Evolutionary conservation across 2,113 vertebrate genomes (phyloP).

Genomic region (Hiodon tergisus): DNA sequence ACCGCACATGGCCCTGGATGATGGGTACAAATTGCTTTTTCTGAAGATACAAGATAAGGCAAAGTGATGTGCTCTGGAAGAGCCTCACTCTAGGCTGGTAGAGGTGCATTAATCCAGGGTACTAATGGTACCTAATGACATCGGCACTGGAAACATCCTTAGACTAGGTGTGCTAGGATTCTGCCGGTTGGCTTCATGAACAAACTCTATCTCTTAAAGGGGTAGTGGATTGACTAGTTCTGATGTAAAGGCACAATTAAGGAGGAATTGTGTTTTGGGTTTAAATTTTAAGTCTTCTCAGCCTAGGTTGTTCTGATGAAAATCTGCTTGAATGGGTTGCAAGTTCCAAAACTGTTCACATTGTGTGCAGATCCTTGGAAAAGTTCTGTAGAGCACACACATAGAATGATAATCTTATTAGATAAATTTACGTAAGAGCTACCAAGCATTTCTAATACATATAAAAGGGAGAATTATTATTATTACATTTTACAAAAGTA

Average conservation of each 20-base stretch:
- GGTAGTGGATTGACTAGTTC: background rate
- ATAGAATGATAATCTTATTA: too few species aligned
- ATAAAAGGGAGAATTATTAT: too few species aligned
- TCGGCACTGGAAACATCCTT: background rate
- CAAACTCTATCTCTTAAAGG: background rate
- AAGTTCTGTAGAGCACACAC: too few species aligned
- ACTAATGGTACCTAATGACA: background rate
- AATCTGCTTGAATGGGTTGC: too few species aligned
- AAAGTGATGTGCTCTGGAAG: constrained; percentile 7
- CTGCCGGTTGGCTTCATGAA: background rate
- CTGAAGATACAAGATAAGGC: constrained; percentile 22
- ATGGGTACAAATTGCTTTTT: constrained; percentile 9
- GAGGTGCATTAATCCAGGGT: background rate
- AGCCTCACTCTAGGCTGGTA: background rate
- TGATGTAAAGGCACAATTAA: background rate
- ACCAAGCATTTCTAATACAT: too few species aligned
- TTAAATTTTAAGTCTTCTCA: too few species aligned
- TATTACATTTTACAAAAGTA: background rate
- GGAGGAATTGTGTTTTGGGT: too few species aligned
- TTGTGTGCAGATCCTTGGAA: too few species aligned
- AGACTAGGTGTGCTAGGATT: background rate
- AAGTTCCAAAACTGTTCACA: too few species aligned
- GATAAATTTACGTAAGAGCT: too few species aligned
- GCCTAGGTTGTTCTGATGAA: too few species aligned
- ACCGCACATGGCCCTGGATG: background rate